A percentile compares a stretch with the other conserved stretches of the same genome.
Evolutionary conservation across 2,797 vertebrate genomes (phyloP).

Genomic region (Cirrhinus molitorella): DNA sequence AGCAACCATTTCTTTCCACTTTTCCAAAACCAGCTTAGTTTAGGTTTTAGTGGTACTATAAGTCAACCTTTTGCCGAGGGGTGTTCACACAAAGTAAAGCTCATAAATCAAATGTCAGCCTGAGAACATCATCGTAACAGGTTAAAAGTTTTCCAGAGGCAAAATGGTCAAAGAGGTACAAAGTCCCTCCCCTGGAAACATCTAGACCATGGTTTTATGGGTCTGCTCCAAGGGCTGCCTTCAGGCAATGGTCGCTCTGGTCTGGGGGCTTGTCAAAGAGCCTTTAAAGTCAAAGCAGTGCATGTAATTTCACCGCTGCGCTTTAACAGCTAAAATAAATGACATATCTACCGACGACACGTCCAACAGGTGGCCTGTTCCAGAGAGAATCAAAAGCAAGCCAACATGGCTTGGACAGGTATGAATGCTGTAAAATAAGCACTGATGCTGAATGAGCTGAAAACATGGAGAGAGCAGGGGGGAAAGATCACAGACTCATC

Average conservation of each 20-base stretch:
- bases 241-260: conserved; percentile 38
- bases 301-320: conserved; percentile 43
- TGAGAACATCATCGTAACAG: conserved; percentile 24
- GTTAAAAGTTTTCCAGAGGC: conserved; percentile 30
- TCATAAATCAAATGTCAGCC: conserved; percentile 26
- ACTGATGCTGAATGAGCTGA: conserved; percentile 5
- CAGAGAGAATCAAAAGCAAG: conserved; percentile 23
- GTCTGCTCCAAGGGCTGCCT: conserved; percentile 42
- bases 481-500: conserved; percentile 37
- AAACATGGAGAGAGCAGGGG: conserved; percentile 14
- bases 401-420: conserved; percentile 47
- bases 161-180: conserved; percentile 16
- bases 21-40: neutral
- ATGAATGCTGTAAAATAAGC: conserved; percentile 33
- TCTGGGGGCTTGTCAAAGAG: conserved; percentile 44
- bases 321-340: conserved; percentile 33
- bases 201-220: conserved; percentile 38
- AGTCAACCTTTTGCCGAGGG: conserved; percentile 33
- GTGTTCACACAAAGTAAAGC: neutral
- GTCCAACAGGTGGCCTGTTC: conserved; percentile 27
- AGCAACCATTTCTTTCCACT: neutral
- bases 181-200: conserved; percentile 44
- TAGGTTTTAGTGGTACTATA: conserved; percentile 16
- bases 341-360: conserved; percentile 24
- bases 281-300: conserved; percentile 48